Evolutionary conservation across 1,140 invertebrate species (phyloP), one percentile per base, ranked within the genome.

Genomic region (Adelges cooleyi): DNA sequence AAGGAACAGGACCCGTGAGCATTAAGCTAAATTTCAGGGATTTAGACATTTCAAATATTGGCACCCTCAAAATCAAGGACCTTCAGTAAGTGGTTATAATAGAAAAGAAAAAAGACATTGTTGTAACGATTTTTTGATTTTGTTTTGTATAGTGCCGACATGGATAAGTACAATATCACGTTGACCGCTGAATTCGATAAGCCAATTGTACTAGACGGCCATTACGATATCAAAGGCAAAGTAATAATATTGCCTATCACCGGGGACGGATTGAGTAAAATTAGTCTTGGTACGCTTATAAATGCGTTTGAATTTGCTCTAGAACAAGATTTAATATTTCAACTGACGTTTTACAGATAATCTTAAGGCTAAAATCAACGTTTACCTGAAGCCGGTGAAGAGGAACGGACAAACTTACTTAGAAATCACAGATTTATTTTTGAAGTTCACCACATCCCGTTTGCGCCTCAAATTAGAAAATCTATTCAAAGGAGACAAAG

Each of bases 1-100:
- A 72, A 69, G 72, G 72, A 2, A 50, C 27, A 40, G 72, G 71
- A 20, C 69, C 74, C 1, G 70, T 75, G 2, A 69, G 70, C 22
- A 69, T 77, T n/a, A 71, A 73, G 13, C 52, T 78, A 2, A 69
- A 67, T 44, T 77, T 79, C 33, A 71, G 27, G 8, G 72, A 79
- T 42, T 67, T 75, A 2, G 68, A 73, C 36, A 68, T 79, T 50
- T 50, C 62, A 3, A 51, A 51, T 17, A 54, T 66, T 38, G 65
- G 66, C 0, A 65, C 65, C 0, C 69, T 67, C 2, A 68, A 68
- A 10, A 65, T 75, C 2, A 49, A 70, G 18, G 67, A 69, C 6
- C 44, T 72, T 20, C 65, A 51, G 72, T 73, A 67, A 72, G 71
- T 67, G 36, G 5, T 23, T 29, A 4, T 29, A 3, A 10, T n/a